Evolutionary conservation across 2,888 invertebrate genomes (phyloP).

Genomic region (Ectemnius lituratus): DNA sequence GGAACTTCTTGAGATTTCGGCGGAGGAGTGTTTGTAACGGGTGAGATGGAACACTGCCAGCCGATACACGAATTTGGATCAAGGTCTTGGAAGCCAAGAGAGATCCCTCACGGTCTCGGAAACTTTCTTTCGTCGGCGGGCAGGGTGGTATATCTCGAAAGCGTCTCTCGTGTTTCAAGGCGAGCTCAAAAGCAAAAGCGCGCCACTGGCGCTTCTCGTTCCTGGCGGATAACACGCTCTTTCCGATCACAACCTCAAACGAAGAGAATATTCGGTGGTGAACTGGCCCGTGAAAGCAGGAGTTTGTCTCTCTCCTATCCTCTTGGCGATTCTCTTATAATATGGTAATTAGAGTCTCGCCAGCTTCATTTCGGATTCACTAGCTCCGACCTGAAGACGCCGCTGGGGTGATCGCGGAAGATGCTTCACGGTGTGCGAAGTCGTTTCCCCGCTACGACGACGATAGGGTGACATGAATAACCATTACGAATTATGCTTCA

Average conservation of each 20-base stretch:
- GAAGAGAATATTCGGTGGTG: no score
- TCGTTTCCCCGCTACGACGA: no score
- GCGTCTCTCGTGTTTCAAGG: no score
- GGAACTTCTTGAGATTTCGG: no score
- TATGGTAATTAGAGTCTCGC: conserved; percentile 33
- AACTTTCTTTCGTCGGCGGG: conserved; percentile 29
- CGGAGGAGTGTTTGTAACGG: conserved; percentile 21
- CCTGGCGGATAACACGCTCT: no score
- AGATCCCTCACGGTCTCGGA: conserved; percentile 28
- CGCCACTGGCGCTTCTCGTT: no score
- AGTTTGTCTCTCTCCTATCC: conserved; percentile 2
- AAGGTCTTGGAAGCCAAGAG: conserved; percentile 46
- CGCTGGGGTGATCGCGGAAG: neutral
- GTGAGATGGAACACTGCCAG: conserved; percentile 44
- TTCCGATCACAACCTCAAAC: no score
- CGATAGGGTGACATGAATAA: neutral
- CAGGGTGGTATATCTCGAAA: conserved; percentile 21
- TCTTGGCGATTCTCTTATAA: conserved; percentile 5
- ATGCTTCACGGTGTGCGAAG: conserved; percentile 10
- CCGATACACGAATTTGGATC: conserved; percentile 48
- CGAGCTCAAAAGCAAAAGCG: no score
- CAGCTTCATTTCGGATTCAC: conserved; percentile 30
- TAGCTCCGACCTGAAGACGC: conserved; percentile 5
- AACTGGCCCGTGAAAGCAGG: no score
- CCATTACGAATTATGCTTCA: conserved; percentile 6